Conservation (phyloP, 2,113 vertebrate genomes). For the Puffinus mauretanicus region DNA sequence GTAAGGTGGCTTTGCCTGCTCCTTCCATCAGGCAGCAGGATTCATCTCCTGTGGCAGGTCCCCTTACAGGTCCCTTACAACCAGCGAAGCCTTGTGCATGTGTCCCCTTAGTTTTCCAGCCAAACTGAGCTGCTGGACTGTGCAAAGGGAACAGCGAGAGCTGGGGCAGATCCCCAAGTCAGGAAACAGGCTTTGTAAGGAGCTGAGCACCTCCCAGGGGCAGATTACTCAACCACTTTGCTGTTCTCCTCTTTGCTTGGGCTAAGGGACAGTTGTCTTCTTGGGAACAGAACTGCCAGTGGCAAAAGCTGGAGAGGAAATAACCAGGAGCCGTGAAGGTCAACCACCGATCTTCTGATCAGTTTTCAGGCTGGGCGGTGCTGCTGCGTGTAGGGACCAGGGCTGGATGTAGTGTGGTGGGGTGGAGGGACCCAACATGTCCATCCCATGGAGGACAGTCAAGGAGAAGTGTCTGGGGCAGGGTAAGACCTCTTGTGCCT, state of each 20-base stretch:
- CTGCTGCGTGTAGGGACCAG: neutral
- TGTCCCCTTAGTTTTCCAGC: neutral
- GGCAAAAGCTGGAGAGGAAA: neutral
- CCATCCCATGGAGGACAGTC: neutral
- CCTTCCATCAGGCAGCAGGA: neutral
- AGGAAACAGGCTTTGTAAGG: neutral
- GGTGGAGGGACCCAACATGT: neutral
- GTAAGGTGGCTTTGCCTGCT: neutral
- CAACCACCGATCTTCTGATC: too few relatives aligned
- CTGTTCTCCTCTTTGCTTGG: neutral
- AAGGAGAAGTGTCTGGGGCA: neutral
- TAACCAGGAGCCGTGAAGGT: neutral
- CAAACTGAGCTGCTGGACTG: neutral
- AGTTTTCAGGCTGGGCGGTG: neutral
- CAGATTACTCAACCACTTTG: neutral
- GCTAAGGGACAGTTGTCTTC: neutral
- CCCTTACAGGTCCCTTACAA: neutral
- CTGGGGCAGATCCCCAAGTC: neutral
- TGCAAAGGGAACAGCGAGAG: neutral
- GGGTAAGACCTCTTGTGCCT: neutral
- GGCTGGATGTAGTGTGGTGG: neutral
- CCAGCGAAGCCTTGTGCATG: neutral
- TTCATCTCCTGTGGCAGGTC: neutral
- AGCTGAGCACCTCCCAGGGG: neutral
- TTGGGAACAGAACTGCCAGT: neutral